A percentile compares a stretch with the other conserved stretches of the same genome.
phyloP scores from a whole-genome alignment of 2,888 invertebrate genomes.

The Yponomeuta cagnagella region DNA sequence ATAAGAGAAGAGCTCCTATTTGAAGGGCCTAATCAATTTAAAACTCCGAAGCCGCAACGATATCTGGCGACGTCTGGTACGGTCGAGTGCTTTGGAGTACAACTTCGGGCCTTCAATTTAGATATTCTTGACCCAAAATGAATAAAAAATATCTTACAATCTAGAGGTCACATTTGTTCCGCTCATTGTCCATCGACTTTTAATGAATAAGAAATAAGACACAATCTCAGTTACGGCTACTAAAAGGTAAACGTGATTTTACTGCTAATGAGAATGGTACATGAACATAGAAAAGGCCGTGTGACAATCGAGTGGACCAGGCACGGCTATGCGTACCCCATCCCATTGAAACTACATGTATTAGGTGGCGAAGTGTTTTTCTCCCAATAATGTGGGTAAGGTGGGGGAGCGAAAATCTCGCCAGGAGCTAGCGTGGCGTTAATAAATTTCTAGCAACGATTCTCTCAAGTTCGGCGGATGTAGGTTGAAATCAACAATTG shows the following conservation, averaged over 20 bases:
- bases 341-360: not conserved
- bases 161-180: too few relatives aligned
- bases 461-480: slow-evolving; percentile 25
- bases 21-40: not conserved
- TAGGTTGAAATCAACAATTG: slow-evolving; percentile 37
- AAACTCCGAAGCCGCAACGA: not conserved
- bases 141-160: not conserved
- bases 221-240: not conserved
- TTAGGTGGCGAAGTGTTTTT: slow-evolving; percentile 9
- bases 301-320: not conserved
- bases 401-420: not conserved
- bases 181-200: too few relatives aligned
- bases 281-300: not conserved
- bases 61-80: not conserved
- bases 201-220: not conserved
- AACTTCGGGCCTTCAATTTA: not conserved
- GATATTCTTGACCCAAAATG: not conserved
- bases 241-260: not conserved
- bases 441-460: slow-evolving; percentile 46
- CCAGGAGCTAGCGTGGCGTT: slow-evolving; percentile 26
- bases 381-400: not conserved
- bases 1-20: not conserved
- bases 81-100: not conserved
- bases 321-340: not conserved
- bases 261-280: not conserved